A percentile compares a stretch with the other conserved stretches of the same genome.
phyloP scores from a whole-genome alignment of 2,797 vertebrate species.

The Agapornis canus region DNA sequence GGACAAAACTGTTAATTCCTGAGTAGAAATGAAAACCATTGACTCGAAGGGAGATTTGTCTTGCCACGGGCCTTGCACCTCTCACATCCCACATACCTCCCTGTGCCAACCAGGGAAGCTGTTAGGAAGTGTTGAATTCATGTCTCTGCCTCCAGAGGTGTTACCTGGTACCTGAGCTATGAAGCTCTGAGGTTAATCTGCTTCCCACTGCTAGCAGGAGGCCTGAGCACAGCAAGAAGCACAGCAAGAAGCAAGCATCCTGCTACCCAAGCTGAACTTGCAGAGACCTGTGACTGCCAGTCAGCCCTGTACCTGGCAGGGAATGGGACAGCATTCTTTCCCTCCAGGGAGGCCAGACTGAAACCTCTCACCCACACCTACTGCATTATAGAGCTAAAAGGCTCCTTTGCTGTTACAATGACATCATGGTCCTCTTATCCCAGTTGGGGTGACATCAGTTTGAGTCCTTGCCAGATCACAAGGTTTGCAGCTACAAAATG shows the following conservation, averaged over 20 bases:
- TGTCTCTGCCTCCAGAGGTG: neutral
- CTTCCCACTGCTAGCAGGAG: neutral
- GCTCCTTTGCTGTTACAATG: neutral
- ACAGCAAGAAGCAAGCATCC: neutral
- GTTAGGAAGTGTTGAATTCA: rapidly evolving
- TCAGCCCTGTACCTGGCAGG: neutral
- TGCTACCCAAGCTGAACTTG: neutral
- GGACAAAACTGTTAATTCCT: neutral
- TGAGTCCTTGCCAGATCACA: neutral
- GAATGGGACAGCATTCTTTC: neutral
- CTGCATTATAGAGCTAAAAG: neutral
- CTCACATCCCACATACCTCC: neutral
- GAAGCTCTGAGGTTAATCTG: neutral
- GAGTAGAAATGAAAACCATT: neutral
- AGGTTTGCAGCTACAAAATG: neutral
- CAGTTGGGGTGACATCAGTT: neutral
- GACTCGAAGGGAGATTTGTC: neutral
- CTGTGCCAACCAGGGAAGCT: neutral
- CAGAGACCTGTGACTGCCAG: neutral
- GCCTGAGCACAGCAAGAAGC: neutral
- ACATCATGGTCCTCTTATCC: neutral
- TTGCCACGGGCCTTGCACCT: neutral
- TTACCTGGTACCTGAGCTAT: neutral
- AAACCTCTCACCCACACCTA: neutral
- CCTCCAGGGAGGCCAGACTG: neutral